A percentile compares a stretch with the other conserved stretches of the same genome.
Conservation (phyloP, 2,113 vertebrate species). For the Stigmatopora argus region DNA sequence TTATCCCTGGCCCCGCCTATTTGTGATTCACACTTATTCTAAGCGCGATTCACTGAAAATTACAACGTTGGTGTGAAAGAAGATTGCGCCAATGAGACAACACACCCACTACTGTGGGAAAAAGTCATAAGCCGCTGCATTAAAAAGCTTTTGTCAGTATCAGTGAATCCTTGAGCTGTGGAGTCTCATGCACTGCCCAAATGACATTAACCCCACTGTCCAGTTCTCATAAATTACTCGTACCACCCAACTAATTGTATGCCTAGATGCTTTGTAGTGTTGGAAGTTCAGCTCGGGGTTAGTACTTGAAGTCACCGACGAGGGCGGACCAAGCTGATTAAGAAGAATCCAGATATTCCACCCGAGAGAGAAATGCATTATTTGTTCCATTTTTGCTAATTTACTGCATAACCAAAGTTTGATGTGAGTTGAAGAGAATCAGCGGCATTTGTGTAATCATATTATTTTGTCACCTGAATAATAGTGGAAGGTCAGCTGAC, state of each 20-base stretch:
- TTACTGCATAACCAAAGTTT: not conserved
- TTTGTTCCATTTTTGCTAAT: not conserved
- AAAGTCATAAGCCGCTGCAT: not conserved
- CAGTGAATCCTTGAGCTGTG: slow-evolving; percentile 30
- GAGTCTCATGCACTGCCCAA: slow-evolving; percentile 49
- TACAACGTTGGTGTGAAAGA: not conserved
- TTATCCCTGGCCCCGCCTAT: not conserved
- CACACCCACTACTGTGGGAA: not conserved
- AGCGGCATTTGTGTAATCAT: not conserved
- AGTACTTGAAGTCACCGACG: slow-evolving; percentile 58
- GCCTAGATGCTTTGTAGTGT: slow-evolving; percentile 70
- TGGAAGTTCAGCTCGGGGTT: slow-evolving; percentile 65
- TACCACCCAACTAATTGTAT: slow-evolving; percentile 63
- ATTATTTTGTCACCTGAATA: not conserved
- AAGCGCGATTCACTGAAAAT: no score
- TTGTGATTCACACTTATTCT: no score
- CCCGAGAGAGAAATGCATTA: slow-evolving; percentile 14
- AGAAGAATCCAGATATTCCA: slow-evolving; percentile 21
- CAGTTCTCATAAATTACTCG: slow-evolving; percentile 69
- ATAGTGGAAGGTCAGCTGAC: not conserved
- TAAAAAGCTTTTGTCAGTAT: slow-evolving; percentile 4
- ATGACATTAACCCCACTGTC: slow-evolving; percentile 63
- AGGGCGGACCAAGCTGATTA: slow-evolving; percentile 39
- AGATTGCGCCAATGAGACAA: not conserved
- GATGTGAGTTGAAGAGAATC: slow-evolving; percentile 2